Conservation (phyloP, 2,113 vertebrate genomes). For the Erinaceus europaeus region DNA sequence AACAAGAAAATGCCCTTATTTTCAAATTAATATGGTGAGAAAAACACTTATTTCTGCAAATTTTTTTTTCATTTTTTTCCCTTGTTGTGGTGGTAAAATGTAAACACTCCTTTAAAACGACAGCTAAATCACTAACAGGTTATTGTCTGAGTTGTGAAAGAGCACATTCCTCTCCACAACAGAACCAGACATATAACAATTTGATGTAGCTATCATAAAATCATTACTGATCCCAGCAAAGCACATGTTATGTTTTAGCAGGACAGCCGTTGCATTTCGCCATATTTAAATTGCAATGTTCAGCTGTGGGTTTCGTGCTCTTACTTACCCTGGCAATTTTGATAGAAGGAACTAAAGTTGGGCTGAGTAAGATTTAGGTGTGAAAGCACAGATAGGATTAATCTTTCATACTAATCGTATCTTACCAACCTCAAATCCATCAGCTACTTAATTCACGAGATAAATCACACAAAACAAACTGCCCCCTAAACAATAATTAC, state of each 20-base stretch:
- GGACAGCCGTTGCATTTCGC: not conserved
- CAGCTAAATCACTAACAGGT: not conserved
- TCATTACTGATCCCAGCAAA: not conserved
- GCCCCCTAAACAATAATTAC: conserved; percentile 15
- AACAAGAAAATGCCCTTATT: not conserved
- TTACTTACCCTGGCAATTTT: not conserved
- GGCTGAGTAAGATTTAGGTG: not conserved
- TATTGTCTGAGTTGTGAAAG: not conserved
- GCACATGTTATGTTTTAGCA: not conserved
- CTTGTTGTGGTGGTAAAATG: too few species aligned
- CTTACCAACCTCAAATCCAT: conserved; percentile 2
- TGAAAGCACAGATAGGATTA: not conserved
- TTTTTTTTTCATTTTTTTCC: too few species aligned
- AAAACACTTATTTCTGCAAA: too few species aligned
- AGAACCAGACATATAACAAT: not conserved
- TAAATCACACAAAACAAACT: conserved; percentile 29
- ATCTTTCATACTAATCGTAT: not conserved
- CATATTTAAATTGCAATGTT: not conserved
- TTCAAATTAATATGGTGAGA: not conserved
- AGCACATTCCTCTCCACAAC: not conserved
- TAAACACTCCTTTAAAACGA: not conserved
- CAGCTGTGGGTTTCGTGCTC: not conserved
- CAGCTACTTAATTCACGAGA: not conserved
- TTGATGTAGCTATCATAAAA: not conserved
- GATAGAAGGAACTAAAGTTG: not conserved